Base-by-base conservation (phyloP, 2,888 invertebrate genomes). In the Acronicta leporina region DNA sequence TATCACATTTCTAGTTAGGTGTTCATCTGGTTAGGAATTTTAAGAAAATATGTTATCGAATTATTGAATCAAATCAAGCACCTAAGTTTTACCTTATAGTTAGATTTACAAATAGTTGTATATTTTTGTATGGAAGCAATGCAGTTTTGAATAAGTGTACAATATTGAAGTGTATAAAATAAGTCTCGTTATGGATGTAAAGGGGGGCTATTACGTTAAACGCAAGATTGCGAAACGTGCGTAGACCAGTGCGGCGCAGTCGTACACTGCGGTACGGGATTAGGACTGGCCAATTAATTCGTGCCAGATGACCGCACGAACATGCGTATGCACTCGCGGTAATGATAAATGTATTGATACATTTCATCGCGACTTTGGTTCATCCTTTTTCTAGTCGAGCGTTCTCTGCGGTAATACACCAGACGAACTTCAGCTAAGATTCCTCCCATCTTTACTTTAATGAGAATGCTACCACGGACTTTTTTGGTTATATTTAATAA, bases 231-330 rank as follows among this genome's bases (percentile, higher is more conserved):
- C 73, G 78, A 69, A 85, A 86, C 76, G 67, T 79, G 79, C 71
- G 73, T 75, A 78, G 85, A 83, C 58, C 53, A 20, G 4, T 41
- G 16, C 55, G 46, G 13, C 15, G 45, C 42, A 46, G 35, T 13
- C 35, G 35, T 5, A 5, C 38, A n/a, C 4, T 16, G 51, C 50
- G 50, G 25, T 46, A 41, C 30, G 47, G 48, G 44, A 47, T 64
- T 56, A 47, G 30, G 30, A 44, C 50, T 20, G 49, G 57, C 62
- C 83, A 85, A 87, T 87, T 86, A 86, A 84, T 83, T 80, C 77
- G 77, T 80, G 57, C 72, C 74, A 84, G 82, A 84, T 82, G 81
- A 83, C 63, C 75, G 56, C 58, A 27, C 20, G 40, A 45, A 63
- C 46, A 47, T 48, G 11, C 14, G 53, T 5, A 16, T 5, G 47